Base-by-base conservation (phyloP, 2,797 vertebrate genomes). In the Melanogrammus aeglefinus region DNA sequence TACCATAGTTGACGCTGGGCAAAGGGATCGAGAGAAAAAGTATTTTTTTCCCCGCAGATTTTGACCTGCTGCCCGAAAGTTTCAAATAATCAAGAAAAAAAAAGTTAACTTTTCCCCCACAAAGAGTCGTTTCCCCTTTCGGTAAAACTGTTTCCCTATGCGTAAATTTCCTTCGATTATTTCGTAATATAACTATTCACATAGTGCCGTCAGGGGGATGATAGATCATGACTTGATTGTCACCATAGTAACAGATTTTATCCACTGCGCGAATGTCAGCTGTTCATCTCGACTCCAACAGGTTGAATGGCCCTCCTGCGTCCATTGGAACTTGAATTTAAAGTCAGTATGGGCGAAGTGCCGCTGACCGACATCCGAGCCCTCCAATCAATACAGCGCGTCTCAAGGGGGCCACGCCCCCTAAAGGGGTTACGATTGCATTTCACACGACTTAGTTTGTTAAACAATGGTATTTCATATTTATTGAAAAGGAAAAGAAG, bases 291-390 rank as follows among this genome's bases (percentile, higher is more conserved):
- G 76, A 80, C 79, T 85, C 83, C 91, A 84, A 88, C 92, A 92
- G 91, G 91, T 93, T 89, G 86, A 92, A 78, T 88, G 74, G 78
- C 51, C 18, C 51, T 82, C 78, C 79, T 78, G 81, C 16, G 77
- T 86, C 88, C 90, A 89, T 88, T 87, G 90, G 85, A 76, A 84
- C 87, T 81, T 81, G 79, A 87, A 92, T 94, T 94, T 92, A 93
- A 91, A 90, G 84, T 80, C 76, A 80, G 88, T 79, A n/a, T 10
- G 89, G 91, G 88, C 69, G 80, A 44, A 44, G 76, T n/a, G 0
- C 6, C 74, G 0, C 1, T 80, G 91, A 93, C 47, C 66, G 93
- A 91, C 92, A 78, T 24, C 0, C 6, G 0, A 0, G 4, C 13
- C 0, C 83, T 2, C 93, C 93, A 94, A 94, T 94, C 35, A 84